Conservation (phyloP, 53 echinoderm and acorn worm species). For the Holothuria leucospilota region DNA sequence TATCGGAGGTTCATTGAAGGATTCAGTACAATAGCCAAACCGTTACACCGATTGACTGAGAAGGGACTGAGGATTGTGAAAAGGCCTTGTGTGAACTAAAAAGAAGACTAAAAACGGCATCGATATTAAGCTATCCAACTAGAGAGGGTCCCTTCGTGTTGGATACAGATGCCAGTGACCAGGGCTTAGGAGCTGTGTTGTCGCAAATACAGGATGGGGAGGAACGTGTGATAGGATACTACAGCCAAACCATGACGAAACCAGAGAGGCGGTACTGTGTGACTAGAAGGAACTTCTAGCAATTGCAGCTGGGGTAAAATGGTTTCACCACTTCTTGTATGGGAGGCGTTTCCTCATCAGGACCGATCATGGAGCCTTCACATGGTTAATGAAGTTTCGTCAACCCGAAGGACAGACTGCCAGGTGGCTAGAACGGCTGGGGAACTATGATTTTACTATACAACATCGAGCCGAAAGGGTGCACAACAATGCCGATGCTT, state of each 20-base stretch:
- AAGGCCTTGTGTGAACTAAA: neutral
- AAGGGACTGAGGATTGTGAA: neutral
- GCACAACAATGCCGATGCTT: neutral
- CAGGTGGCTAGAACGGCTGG: neutral
- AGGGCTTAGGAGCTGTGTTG: neutral
- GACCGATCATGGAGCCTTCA: neutral
- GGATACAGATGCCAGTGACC: constrained; percentile 36
- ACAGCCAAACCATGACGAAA: neutral
- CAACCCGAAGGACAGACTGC: neutral
- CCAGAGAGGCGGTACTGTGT: neutral
- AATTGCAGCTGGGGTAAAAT: neutral
- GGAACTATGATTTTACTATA: neutral
- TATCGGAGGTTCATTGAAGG: neutral
- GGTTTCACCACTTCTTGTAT: neutral
- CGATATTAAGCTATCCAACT: neutral
- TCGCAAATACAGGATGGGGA: neutral
- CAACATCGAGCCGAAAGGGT: neutral
- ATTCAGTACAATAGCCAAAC: neutral
- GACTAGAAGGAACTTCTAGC: constrained; percentile 4
- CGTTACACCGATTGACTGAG: constrained; percentile 5
- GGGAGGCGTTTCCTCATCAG: neutral
- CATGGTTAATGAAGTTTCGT: too few relatives aligned
- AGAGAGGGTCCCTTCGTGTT: neutral
- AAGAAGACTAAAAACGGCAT: neutral
- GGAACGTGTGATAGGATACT: constrained; percentile 7